Percentiles rank a stretch among this genome's conserved stretches.
These are phyloP conservation scores for Sebastes nivosus DNA, from an alignment of 2,797 vertebrate genomes.

Conservation along the genomic window DNA sequence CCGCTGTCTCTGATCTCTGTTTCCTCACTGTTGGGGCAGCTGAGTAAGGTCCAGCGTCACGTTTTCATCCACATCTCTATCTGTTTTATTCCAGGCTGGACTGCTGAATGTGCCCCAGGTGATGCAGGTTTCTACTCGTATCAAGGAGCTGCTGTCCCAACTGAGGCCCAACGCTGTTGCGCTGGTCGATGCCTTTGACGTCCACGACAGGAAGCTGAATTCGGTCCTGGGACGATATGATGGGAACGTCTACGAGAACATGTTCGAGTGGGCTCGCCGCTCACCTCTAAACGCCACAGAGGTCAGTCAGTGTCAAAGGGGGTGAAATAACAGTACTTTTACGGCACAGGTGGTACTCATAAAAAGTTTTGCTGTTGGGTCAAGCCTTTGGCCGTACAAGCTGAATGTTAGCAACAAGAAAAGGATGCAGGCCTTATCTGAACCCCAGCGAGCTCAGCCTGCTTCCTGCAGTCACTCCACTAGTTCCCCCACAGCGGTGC, in stretches of 20 bases:
- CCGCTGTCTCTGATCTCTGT: neutral
- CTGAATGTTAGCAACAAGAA: neutral
- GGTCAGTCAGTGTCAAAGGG: slow-evolving; percentile 74
- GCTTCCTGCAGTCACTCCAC: neutral
- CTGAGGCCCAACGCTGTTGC: slow-evolving; percentile 91
- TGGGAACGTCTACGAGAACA: slow-evolving; percentile 94
- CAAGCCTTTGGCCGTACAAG: neutral
- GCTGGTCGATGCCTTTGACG: slow-evolving; percentile 93
- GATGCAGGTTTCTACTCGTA: slow-evolving; percentile 81
- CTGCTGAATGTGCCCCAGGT: slow-evolving; percentile 88
- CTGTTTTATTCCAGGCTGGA: slow-evolving; percentile 79
- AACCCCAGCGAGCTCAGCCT: neutral
- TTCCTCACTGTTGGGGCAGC: neutral
- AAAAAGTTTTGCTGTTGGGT: neutral
- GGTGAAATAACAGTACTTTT: neutral
- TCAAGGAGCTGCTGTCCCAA: slow-evolving; percentile 90
- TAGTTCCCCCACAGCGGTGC: neutral
- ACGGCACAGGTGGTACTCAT: neutral
- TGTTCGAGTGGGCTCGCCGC: slow-evolving; percentile 95
- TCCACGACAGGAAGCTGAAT: slow-evolving; percentile 86
- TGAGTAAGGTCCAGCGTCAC: neutral
- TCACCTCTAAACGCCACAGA: slow-evolving; percentile 93
- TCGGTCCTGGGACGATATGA: slow-evolving; percentile 95
- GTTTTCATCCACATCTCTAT: neutral
- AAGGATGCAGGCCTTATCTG: neutral